Evolutionary conservation across 2,797 vertebrate genomes (phyloP).

Genomic region (Pantherophis vulpinus): DNA sequence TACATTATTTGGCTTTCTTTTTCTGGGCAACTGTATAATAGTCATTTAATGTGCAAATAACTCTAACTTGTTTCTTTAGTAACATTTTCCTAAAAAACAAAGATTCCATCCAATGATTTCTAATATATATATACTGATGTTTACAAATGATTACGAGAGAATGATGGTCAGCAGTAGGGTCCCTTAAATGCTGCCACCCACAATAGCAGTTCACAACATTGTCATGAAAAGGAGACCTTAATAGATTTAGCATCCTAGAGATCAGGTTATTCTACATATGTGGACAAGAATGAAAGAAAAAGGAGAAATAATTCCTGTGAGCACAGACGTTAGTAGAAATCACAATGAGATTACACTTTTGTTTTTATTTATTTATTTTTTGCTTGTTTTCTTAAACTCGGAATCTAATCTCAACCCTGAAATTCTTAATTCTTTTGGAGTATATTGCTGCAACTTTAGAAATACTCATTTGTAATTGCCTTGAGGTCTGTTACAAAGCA

Average conservation of each 20-base stretch:
- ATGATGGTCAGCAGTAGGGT: background rate
- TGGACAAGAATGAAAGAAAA: background rate
- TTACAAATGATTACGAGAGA: background rate
- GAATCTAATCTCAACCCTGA: background rate
- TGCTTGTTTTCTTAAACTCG: background rate
- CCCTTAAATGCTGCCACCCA: background rate
- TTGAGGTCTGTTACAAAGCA: background rate
- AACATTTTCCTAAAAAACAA: background rate
- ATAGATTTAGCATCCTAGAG: background rate
- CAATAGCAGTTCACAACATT: background rate
- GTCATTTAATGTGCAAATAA: background rate
- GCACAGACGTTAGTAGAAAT: background rate
- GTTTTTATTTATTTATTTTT: constrained; percentile 3
- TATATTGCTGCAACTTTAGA: background rate
- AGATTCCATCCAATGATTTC: background rate
- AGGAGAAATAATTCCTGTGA: background rate
- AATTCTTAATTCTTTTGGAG: background rate
- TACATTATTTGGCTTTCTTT: background rate
- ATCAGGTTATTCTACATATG: background rate
- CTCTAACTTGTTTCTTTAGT: background rate
- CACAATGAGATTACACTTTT: background rate
- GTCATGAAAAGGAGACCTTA: background rate
- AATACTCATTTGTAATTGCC: background rate
- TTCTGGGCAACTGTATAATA: background rate
- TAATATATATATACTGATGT: background rate